phyloP scores from a whole-genome alignment of 2,113 vertebrate genomes.

The Fulica atra region DNA sequence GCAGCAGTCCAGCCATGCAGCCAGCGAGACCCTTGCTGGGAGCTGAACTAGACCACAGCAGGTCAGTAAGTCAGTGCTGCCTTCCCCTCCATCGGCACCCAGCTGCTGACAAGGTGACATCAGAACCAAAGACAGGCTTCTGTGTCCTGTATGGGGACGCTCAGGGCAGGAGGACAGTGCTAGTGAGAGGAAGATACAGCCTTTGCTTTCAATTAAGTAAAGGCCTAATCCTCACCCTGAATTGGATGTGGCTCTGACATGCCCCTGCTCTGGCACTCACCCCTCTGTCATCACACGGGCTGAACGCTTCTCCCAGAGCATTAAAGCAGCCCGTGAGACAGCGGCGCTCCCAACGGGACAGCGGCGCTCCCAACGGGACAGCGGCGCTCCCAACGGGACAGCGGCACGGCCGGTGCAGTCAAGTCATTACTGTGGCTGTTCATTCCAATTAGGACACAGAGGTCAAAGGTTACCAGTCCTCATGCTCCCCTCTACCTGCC shows the following conservation, averaged over 20 bases:
- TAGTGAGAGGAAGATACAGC: not conserved
- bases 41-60: not conserved
- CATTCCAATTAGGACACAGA: not conserved
- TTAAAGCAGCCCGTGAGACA: not conserved
- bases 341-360: not conserved
- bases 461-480: not conserved
- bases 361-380: no score
- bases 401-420: not conserved
- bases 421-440: not conserved
- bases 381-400: not conserved
- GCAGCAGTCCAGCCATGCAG: not conserved
- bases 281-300: not conserved
- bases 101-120: not conserved
- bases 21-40: not conserved
- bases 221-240: not conserved
- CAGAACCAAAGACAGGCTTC: not conserved
- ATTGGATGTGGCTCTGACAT: not conserved
- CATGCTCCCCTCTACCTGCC: not conserved
- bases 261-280: not conserved
- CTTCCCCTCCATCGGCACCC: not conserved
- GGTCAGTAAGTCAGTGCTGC: not conserved
- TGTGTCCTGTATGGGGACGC: no score
- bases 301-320: not conserved
- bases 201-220: not conserved
- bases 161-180: not conserved